phyloP scores from a whole-genome alignment of 1,140 invertebrate genomes.

The Drosophila micromelanica region DNA sequence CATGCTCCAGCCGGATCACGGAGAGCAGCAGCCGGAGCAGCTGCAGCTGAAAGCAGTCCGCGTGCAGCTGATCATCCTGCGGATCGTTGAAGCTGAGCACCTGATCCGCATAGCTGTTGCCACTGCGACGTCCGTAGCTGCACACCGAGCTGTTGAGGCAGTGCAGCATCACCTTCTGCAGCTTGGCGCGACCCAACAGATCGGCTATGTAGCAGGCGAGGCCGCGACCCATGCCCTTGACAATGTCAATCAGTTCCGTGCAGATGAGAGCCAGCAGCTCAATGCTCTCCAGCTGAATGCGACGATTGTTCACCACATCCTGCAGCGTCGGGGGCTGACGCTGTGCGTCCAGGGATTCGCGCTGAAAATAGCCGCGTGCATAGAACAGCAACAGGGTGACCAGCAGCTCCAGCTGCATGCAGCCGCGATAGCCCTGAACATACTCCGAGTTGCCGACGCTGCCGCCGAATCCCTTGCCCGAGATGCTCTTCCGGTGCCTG shows the following conservation, averaged over 20 bases:
- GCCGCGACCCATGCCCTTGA: constrained; percentile 92
- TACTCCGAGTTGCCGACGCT: constrained; percentile 87
- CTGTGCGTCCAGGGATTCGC: constrained; percentile 85
- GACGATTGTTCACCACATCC: constrained; percentile 90
- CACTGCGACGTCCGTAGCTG: constrained; percentile 69
- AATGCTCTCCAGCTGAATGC: constrained; percentile 91
- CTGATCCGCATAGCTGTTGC: constrained; percentile 90
- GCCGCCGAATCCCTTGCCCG: constrained; percentile 92
- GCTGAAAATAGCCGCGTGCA: constrained; percentile 92
- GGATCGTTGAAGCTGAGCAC: constrained; percentile 93
- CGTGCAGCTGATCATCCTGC: constrained; percentile 87
- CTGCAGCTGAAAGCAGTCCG: constrained; percentile 91
- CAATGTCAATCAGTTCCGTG: constrained; percentile 91
- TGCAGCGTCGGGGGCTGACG: constrained; percentile 88
- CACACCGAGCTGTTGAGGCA: constrained; percentile 92
- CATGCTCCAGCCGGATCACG: constrained; percentile 92
- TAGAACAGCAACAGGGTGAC: constrained; percentile 92
- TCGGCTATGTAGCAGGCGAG: constrained; percentile 94
- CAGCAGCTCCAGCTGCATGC: constrained; percentile 93
- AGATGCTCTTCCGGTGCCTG: constrained; percentile 92
- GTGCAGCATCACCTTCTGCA: constrained; percentile 95
- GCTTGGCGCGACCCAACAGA: constrained; percentile 92
- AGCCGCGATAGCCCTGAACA: constrained; percentile 88
- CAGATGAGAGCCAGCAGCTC: constrained; percentile 92
- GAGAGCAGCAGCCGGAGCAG: constrained; percentile 88